Base-by-base conservation (phyloP, 2,888 invertebrate species). In the Proisotoma minuta region DNA sequence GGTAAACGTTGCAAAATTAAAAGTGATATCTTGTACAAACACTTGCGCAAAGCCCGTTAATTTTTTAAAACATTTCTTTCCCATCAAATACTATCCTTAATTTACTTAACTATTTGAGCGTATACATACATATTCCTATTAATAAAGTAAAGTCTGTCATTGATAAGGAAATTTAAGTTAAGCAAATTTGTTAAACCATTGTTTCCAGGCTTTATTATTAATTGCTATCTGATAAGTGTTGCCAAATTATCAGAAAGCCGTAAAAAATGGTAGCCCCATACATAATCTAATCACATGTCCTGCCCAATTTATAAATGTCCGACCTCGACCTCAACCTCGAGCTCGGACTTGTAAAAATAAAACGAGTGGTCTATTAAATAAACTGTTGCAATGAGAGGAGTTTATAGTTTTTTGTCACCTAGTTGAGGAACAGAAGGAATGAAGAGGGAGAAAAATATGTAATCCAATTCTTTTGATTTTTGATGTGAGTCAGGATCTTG, bases 401-500 rank as follows among this genome's bases (percentile, higher is more conserved):
- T n/a, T n/a, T n/a, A n/a, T n/a, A n/a, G n/a, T n/a, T n/a, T n/a
- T n/a, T n/a, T n/a, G n/a, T n/a, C n/a, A n/a, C n/a, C n/a, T n/a
- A n/a, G n/a, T n/a, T n/a, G n/a, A n/a, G n/a, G n/a, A n/a, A n/a
- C n/a, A n/a, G n/a, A n/a, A n/a, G n/a, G n/a, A n/a, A 34, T 34
- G 34, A 34, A 34, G 8, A 34, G 15, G 34, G 34, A 34, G 15
- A 34, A 8, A 15, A 34, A 10, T 34, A n/a, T 18, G 18, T 43
- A 43, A n/a, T 43, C 18, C 43, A 43, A 43, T 43, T 15, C 43
- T 43, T 43, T 43, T 43, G 43, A 43, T 43, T 43, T 43, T 43
- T 43, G 43, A 43, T 15, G 18, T 15, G 8, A 10, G 18, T 20
- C 4, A 20, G 43, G 43, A 20, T 43, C 18, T 4, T 34, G 34